phyloP scores from a whole-genome alignment of 37 sponge, comb jelly and placozoan genomes.

The Spongilla lacustris region DNA sequence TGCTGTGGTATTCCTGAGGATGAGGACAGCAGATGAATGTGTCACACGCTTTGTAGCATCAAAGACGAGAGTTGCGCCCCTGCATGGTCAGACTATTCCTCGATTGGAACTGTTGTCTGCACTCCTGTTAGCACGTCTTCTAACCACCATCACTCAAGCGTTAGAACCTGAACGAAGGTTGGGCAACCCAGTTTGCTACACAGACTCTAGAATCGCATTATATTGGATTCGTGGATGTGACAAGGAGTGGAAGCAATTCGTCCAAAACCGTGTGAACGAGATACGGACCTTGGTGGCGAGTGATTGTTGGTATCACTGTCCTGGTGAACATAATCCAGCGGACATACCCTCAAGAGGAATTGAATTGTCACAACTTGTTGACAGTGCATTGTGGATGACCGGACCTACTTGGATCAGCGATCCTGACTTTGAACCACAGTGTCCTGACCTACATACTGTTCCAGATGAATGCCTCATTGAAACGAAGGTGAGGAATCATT shows the following conservation, averaged over 20 bases:
- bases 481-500: too few species aligned
- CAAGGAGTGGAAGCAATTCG: slow-evolving; percentile 46
- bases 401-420: slow-evolving; percentile 23
- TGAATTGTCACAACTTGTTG: slow-evolving; percentile 1
- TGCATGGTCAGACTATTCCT: slow-evolving; percentile 25
- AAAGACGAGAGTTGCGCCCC: slow-evolving; percentile 30
- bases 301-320: slow-evolving; percentile 26
- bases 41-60: slow-evolving; percentile 14
- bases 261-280: slow-evolving; percentile 26
- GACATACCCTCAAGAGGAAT: slow-evolving; percentile 36
- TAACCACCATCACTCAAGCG: neutral
- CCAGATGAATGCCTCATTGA: slow-evolving; percentile 11
- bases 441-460: neutral
- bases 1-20: neutral
- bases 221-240: slow-evolving; percentile 25
- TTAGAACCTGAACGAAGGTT: slow-evolving; percentile 4
- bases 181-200: neutral
- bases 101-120: slow-evolving; percentile 44
- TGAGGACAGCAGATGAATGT: neutral
- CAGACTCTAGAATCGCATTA: slow-evolving; percentile 15
- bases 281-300: slow-evolving; percentile 6
- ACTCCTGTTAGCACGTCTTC: slow-evolving; percentile 10
- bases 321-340: slow-evolving; percentile 31
- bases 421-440: neutral
- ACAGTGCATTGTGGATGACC: slow-evolving; percentile 9